Evolutionary conservation across 2,888 invertebrate genomes (phyloP), one percentile per base, ranked within the genome.

Genomic region (Campoletis raptor): DNA sequence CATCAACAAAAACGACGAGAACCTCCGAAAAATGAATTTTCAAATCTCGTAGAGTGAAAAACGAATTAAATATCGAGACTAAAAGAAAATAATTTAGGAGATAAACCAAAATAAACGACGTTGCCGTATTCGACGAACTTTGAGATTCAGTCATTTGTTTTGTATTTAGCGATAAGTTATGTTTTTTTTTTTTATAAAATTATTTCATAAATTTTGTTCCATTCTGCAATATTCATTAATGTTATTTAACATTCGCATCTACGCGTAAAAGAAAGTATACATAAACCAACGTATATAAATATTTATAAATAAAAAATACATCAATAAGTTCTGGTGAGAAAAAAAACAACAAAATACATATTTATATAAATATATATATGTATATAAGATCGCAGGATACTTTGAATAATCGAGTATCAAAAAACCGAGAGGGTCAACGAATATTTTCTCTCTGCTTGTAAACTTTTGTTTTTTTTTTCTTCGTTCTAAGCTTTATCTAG

Each of bases 181-280:
- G 82, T 83, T 90, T 87, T 88, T 88, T 89, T 77, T 64, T 73
- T 30, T 48, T 64, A 18, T 0, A 48, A 18, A 5, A 48, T 48
- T 66, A n/a, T 2, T 70, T 40, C 7, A 36, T 69, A 18, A 5
- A 24, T 42, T n/a, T 79, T 83, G 79, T 30, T 86, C 70, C 48
- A 66, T 85, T 70, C 48, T 70, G 30, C 30, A 24, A 80, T 79
- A 57, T 67, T 69, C 30, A 61, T 61, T 74, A 78, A 85, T 82
- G 78, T 81, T 48, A 82, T 76, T 85, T 70, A 80, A 84, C 88
- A 85, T 87, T 88, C 83, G 85, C 83, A 88, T 88, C 88, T 89
- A 88, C 88, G 88, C 88, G 89, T 90, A 89, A 89, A 89, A 89
- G 89, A 90, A 90, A 90, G 90, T 90, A 89, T 88, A 87, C 82